phyloP scores from a whole-genome alignment of 2,888 invertebrate species.

The Sarcophaga subvicina region DNA sequence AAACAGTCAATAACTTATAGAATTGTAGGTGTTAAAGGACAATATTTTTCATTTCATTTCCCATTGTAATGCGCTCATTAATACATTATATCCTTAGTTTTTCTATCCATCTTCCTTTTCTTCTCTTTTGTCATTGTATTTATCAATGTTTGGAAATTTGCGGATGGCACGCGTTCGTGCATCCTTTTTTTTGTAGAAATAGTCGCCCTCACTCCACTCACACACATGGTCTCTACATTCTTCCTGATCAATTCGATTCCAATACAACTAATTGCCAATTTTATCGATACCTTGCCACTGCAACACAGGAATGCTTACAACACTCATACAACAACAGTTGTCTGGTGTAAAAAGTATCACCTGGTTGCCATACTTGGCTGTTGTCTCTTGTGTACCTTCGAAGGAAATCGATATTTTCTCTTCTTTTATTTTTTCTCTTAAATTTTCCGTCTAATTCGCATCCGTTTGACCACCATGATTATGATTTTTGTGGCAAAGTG shows the following conservation, averaged over 20 bases:
- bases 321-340: background rate
- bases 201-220: conserved; percentile 4
- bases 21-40: conserved; percentile 65
- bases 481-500: conserved; percentile 39
- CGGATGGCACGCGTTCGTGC: conserved; percentile 70
- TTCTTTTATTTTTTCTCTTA: conserved; percentile 43
- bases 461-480: conserved; percentile 20
- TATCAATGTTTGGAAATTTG: conserved; percentile 62
- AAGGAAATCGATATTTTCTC: conserved; percentile 35
- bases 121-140: background rate
- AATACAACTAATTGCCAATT: background rate
- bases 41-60: conserved; percentile 48
- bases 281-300: background rate
- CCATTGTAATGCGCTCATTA: no score
- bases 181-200: conserved; percentile 44
- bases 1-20: conserved; percentile 10
- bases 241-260: background rate
- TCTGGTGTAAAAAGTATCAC: conserved; percentile 48
- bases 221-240: conserved; percentile 18
- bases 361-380: conserved; percentile 60
- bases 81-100: no score
- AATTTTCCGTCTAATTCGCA: conserved; percentile 42
- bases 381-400: background rate
- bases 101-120: no score
- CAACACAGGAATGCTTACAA: conserved; percentile 15